These are phyloP conservation scores for Kryptolebias ocellatus DNA, from an alignment of 2,797 vertebrate genomes.

Conservation along the genomic window DNA sequence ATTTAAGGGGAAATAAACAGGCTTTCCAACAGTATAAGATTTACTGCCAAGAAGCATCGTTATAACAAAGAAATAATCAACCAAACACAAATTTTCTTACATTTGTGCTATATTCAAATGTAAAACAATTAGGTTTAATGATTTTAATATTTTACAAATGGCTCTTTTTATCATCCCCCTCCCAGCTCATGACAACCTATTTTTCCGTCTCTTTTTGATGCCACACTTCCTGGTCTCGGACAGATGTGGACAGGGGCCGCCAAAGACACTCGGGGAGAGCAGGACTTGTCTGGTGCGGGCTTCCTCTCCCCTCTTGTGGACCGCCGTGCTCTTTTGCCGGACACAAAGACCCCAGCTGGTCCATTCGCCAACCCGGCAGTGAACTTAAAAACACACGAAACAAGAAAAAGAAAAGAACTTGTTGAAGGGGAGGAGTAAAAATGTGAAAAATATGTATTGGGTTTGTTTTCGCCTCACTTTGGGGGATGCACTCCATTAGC, in stretches of 20 bases:
- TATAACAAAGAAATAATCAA: too few relatives aligned
- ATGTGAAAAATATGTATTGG: not conserved
- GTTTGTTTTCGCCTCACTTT: slow-evolving; percentile 76
- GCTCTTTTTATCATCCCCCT: not conserved
- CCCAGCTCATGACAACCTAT: slow-evolving; percentile 11
- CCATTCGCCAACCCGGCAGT: slow-evolving; percentile 65
- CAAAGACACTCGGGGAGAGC: slow-evolving; percentile 1
- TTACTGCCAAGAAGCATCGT: too few relatives aligned
- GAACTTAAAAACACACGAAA: slow-evolving; percentile 36
- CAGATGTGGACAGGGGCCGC: slow-evolving; percentile 45
- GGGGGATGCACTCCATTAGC: slow-evolving; percentile 86
- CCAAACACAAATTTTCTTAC: too few relatives aligned
- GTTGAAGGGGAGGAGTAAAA: not conserved
- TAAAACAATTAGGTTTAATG: not conserved
- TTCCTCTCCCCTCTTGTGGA: slow-evolving; percentile 42
- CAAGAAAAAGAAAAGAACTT: slow-evolving; percentile 5
- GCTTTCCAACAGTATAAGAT: too few relatives aligned
- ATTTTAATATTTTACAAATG: not conserved
- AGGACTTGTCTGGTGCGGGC: slow-evolving; percentile 41
- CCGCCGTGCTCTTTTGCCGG: slow-evolving; percentile 15
- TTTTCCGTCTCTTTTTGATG: slow-evolving; percentile 45
- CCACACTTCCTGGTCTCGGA: slow-evolving; percentile 58
- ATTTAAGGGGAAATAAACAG: too few relatives aligned
- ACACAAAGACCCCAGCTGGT: slow-evolving; percentile 53
- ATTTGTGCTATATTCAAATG: too few relatives aligned